Conservation (phyloP, 2,113 vertebrate genomes). For the Taurulus bubalis region DNA sequence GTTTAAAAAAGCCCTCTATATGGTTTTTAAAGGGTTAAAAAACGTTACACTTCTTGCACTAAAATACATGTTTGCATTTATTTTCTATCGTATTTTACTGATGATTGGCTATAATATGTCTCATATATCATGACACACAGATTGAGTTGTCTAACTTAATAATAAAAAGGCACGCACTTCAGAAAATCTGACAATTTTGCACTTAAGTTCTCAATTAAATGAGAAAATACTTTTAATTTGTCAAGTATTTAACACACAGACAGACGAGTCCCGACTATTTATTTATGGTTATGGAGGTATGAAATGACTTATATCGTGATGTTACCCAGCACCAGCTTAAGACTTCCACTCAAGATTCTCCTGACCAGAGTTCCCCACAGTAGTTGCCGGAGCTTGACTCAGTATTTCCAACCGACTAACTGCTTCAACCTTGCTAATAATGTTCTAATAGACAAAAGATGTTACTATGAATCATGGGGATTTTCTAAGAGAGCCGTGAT, state of each 20-base stretch:
- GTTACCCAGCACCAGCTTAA: background rate
- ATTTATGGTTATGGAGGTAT: background rate
- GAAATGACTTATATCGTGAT: background rate
- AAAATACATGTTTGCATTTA: background rate
- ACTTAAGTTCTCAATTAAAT: too few relatives aligned
- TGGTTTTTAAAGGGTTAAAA: background rate
- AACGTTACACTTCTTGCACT: background rate
- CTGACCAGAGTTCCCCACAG: constrained; percentile 17
- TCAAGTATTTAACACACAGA: too few relatives aligned
- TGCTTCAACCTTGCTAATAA: background rate
- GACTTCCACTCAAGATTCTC: background rate
- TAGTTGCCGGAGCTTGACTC: constrained; percentile 21
- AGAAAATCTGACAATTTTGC: too few relatives aligned
- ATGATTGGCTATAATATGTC: background rate
- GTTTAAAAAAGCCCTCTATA: background rate
- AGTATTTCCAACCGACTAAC: constrained; percentile 25
- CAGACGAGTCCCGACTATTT: background rate
- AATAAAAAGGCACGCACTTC: background rate
- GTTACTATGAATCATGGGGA: background rate
- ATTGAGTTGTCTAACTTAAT: background rate
- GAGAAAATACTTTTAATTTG: too few relatives aligned
- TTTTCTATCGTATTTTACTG: background rate
- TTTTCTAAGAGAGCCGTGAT: background rate
- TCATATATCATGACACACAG: too few relatives aligned
- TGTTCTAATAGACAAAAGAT: background rate